Evolutionary conservation across 53 echinoderm and acorn worm genomes (phyloP).

Genomic region (Holothuria scabra): DNA sequence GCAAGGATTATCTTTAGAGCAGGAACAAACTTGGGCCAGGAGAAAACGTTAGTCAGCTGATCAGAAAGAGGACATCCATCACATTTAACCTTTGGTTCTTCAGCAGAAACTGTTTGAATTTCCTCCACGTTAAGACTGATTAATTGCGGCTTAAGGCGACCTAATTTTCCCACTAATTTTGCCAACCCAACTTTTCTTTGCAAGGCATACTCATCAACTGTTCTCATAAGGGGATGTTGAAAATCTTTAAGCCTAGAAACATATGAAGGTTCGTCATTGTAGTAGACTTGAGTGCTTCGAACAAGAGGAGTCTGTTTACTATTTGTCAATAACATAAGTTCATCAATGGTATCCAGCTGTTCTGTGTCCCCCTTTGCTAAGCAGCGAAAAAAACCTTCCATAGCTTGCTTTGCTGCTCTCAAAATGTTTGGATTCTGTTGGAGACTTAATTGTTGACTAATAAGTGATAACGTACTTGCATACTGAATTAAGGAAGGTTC

Average conservation of each 20-base stretch:
- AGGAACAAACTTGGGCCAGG: not conserved
- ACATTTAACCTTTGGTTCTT: not conserved
- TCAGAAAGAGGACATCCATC: not conserved
- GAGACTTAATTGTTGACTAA: not conserved
- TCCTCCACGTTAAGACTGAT: conserved; percentile 10
- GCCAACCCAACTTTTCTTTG: not conserved
- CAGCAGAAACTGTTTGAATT: not conserved
- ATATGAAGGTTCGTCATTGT: conserved; percentile 16
- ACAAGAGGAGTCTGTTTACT: not conserved
- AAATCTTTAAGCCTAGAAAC: not conserved
- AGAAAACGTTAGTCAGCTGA: not conserved
- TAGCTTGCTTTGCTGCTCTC: conserved; percentile 11
- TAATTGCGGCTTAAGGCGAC: not conserved
- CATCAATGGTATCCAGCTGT: not conserved
- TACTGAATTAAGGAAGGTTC: conserved; percentile 4
- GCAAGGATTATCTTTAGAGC: not conserved
- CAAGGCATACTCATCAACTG: not conserved
- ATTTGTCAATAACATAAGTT: not conserved
- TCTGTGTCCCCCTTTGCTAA: not conserved
- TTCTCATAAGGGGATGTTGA: conserved; percentile 8
- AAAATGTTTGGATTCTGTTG: not conserved
- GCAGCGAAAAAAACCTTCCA: conserved; percentile 7
- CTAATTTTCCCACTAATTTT: not conserved
- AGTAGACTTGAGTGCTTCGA: conserved; percentile 5
- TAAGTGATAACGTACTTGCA: conserved; percentile 6